phyloP scores from a whole-genome alignment of 2,113 vertebrate genomes.

The Heptranchias perlo region DNA sequence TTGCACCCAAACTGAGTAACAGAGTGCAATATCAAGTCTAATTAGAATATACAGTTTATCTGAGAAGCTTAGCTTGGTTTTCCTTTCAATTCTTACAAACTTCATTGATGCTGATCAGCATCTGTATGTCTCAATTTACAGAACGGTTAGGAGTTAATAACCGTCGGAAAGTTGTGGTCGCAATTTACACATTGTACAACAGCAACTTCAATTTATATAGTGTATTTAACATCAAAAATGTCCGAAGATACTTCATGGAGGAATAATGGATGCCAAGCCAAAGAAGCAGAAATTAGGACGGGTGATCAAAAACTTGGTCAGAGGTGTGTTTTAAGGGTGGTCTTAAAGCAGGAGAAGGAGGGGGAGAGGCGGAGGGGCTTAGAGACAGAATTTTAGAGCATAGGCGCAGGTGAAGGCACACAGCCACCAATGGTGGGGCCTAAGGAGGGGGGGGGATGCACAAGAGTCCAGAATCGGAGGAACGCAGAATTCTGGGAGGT shows the following conservation, averaged over 20 bases:
- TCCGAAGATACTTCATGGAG: neutral
- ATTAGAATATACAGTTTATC: neutral
- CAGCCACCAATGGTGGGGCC: neutral
- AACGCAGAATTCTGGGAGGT: neutral
- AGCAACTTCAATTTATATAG: neutral
- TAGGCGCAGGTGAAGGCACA: neutral
- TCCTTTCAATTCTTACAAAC: neutral
- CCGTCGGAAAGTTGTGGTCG: neutral
- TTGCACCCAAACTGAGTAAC: neutral
- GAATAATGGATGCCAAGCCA: neutral
- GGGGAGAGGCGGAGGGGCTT: neutral
- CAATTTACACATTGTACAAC: neutral
- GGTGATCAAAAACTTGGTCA: neutral
- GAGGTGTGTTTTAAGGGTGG: neutral
- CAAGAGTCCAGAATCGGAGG: neutral
- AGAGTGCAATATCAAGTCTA: neutral
- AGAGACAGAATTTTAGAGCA: neutral
- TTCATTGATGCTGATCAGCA: neutral
- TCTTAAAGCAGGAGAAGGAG: neutral
- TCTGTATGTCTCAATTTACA: neutral
- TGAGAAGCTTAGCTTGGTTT: neutral
- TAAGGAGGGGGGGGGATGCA: neutral
- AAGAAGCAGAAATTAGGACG: neutral
- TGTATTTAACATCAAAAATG: neutral
- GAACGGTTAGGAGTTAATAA: neutral